Conservation (phyloP, 92 coral and sea anemone species). For the Porites evermanni region DNA sequence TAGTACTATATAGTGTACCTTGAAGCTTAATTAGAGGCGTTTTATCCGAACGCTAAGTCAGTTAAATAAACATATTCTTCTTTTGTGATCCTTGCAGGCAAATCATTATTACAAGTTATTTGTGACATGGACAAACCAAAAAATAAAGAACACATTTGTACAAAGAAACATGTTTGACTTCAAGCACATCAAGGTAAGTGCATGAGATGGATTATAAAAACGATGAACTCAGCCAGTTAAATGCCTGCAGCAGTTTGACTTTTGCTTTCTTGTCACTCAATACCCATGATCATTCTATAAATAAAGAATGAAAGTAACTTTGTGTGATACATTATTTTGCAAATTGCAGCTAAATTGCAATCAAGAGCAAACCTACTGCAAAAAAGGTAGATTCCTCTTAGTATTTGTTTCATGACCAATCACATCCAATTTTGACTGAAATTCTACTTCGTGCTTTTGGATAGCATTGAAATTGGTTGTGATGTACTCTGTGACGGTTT, state of each 20-base stretch:
- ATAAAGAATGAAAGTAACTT: neutral
- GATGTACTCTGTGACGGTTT: too few species aligned
- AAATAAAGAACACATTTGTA: conserved; percentile 97
- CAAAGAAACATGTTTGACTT: conserved; percentile 99
- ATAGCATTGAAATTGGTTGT: too few species aligned
- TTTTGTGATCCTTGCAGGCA: conserved; percentile 59
- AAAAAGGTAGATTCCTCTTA: neutral
- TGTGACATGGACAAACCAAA: conserved; percentile 99
- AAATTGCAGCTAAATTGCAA: neutral
- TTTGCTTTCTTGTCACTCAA: too few species aligned
- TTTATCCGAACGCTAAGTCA: neutral
- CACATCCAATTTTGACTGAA: neutral
- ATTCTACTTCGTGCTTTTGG: too few species aligned
- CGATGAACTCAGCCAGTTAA: neutral
- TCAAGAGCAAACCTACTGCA: neutral
- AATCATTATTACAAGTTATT: conserved; percentile 98
- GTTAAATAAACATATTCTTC: neutral
- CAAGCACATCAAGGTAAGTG: conserved; percentile 93
- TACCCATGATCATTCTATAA: neutral
- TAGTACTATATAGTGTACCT: too few species aligned
- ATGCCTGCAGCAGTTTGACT: too few species aligned
- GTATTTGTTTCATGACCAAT: neutral
- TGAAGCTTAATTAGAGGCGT: too few species aligned
- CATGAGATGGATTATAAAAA: too few species aligned
- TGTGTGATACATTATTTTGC: neutral